phyloP scores from a whole-genome alignment of 2,888 invertebrate genomes.

The Drosophila macrospina region DNA sequence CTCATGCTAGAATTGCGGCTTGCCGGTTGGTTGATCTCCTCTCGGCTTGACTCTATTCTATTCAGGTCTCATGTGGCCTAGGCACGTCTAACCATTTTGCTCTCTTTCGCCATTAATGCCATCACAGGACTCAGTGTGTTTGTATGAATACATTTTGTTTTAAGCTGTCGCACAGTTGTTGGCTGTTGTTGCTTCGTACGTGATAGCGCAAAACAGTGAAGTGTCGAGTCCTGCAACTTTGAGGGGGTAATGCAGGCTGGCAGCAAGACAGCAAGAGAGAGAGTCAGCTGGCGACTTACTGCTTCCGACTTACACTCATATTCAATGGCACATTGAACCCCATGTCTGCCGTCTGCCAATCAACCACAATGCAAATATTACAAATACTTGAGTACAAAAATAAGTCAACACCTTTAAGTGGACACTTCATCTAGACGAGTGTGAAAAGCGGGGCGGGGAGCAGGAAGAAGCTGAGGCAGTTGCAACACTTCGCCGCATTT shows the following conservation, averaged over 20 bases:
- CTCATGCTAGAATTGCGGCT: constrained; percentile 48
- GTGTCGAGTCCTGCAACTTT: neutral
- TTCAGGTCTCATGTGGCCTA: constrained; percentile 35
- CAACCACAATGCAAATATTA: constrained; percentile 39
- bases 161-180: constrained; percentile 63
- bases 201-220: constrained; percentile 49
- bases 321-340: constrained; percentile 45
- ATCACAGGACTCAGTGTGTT: constrained; percentile 60
- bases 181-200: constrained; percentile 35
- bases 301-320: constrained; percentile 35
- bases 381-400: constrained; percentile 21
- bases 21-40: constrained; percentile 32
- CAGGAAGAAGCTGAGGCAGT: constrained; percentile 14
- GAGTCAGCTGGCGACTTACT: constrained; percentile 7
- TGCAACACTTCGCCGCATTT: constrained; percentile 53
- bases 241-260: constrained; percentile 4
- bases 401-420: constrained; percentile 60
- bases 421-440: constrained; percentile 55
- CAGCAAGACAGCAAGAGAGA: constrained; percentile 1
- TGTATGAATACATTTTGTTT: constrained; percentile 69
- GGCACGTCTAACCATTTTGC: constrained; percentile 73
- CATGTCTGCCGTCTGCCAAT: constrained; percentile 26
- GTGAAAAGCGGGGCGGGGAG: neutral
- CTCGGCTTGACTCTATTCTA: constrained; percentile 14
- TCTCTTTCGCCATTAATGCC: constrained; percentile 72